phyloP scores from a whole-genome alignment of 2,797 vertebrate species.

The Natrix natrix region DNA sequence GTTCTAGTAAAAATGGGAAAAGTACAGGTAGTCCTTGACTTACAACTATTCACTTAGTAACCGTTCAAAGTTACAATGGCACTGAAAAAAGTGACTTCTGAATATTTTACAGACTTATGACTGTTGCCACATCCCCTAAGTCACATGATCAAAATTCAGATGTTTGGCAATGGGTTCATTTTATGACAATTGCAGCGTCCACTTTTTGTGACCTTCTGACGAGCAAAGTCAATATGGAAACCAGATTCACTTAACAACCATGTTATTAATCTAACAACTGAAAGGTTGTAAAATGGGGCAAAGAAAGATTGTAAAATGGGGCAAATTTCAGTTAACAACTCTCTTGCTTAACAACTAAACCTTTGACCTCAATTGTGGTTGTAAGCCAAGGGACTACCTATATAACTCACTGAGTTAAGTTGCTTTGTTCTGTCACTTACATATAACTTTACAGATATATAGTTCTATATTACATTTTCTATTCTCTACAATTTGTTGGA shows the following conservation, averaged over 20 bases:
- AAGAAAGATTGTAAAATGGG: neutral
- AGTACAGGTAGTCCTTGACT: neutral
- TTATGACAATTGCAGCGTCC: neutral
- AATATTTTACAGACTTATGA: neutral
- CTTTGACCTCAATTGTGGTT: neutral
- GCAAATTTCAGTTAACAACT: neutral
- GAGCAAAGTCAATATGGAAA: neutral
- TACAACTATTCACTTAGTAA: neutral
- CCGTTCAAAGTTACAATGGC: neutral
- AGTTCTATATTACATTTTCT: neutral
- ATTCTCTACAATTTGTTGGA: neutral
- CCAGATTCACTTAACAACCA: neutral
- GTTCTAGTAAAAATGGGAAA: neutral
- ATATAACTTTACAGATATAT: neutral
- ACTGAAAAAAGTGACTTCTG: neutral
- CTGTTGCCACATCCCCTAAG: neutral
- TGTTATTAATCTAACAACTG: neutral
- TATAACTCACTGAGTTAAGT: neutral
- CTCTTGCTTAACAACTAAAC: neutral
- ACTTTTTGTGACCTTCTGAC: neutral
- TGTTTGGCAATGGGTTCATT: neutral
- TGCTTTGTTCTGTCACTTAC: neutral
- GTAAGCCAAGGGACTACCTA: neutral
- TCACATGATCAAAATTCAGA: neutral
- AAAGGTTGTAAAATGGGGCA: neutral